Percentiles rank a stretch among this genome's conserved stretches.
Evolutionary conservation across 2,797 vertebrate genomes (phyloP).

Genomic region (Coracias cyanogaster): DNA sequence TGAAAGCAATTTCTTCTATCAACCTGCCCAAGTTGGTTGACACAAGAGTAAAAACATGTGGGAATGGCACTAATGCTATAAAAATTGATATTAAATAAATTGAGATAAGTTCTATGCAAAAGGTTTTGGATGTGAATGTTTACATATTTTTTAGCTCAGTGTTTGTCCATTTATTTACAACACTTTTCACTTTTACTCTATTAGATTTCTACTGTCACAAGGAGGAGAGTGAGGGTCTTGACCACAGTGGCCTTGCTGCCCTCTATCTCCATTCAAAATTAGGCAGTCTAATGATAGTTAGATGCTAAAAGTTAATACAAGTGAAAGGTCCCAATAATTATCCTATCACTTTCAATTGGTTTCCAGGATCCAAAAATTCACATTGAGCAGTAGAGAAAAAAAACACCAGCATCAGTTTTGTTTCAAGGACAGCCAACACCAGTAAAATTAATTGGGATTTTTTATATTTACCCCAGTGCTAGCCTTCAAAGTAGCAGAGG

Average conservation of each 20-base stretch:
- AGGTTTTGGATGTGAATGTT: neutral
- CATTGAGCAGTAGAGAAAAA: neutral
- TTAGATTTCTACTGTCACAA: neutral
- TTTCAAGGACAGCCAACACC: conserved; percentile 1
- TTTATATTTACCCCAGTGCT: neutral
- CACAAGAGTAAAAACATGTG: neutral
- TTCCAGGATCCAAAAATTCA: neutral
- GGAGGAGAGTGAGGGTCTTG: neutral
- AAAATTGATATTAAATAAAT: neutral
- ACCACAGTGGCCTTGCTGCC: neutral
- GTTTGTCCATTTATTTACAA: neutral
- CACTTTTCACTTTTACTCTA: neutral
- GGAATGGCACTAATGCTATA: neutral
- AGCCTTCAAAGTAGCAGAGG: neutral
- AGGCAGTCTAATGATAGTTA: neutral
- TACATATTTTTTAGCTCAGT: neutral
- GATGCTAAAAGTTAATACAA: neutral
- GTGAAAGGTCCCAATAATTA: neutral
- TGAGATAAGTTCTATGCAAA: neutral
- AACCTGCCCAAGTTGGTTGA: neutral
- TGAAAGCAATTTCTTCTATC: neutral
- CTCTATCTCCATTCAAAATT: neutral
- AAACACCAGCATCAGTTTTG: neutral
- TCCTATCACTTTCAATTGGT: neutral
- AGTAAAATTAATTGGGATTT: neutral